Conservation (phyloP, 2,888 invertebrate genomes). For the Hemaris fuciformis region DNA sequence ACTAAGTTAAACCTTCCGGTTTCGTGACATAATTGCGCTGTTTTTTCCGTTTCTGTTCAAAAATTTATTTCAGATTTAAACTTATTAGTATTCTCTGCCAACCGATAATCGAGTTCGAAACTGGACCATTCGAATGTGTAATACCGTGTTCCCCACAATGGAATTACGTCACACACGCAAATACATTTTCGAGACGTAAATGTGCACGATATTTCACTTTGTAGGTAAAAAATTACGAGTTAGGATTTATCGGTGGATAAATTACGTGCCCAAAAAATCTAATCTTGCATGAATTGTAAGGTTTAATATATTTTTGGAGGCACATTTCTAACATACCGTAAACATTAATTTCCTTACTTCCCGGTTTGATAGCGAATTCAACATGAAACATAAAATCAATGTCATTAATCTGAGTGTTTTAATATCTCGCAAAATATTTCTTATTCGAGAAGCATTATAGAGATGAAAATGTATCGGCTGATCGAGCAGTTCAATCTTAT, state of each 20-base stretch:
- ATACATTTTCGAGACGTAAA: not conserved
- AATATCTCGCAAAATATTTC: not conserved
- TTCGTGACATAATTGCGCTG: not conserved
- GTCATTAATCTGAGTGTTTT: not conserved
- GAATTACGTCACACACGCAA: not conserved
- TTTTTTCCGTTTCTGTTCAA: not conserved
- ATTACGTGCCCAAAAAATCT: not conserved
- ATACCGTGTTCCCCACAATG: conserved; percentile 1
- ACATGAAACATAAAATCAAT: not conserved
- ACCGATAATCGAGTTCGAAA: not conserved
- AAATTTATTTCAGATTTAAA: not conserved
- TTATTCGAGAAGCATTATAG: not conserved
- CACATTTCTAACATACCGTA: not conserved
- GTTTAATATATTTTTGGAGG: not conserved
- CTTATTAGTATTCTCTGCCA: not conserved
- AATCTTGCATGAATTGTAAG: too few relatives aligned
- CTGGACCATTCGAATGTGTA: not conserved
- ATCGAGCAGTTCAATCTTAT: not conserved
- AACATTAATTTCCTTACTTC: not conserved
- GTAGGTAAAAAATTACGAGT: not conserved
- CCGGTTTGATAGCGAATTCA: not conserved
- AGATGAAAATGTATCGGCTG: not conserved
- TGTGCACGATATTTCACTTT: not conserved
- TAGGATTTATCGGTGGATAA: not conserved
- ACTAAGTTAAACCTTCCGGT: not conserved